Base-by-base conservation (phyloP, 2,797 vertebrate species). In the Sebastes iracundus region DNA sequence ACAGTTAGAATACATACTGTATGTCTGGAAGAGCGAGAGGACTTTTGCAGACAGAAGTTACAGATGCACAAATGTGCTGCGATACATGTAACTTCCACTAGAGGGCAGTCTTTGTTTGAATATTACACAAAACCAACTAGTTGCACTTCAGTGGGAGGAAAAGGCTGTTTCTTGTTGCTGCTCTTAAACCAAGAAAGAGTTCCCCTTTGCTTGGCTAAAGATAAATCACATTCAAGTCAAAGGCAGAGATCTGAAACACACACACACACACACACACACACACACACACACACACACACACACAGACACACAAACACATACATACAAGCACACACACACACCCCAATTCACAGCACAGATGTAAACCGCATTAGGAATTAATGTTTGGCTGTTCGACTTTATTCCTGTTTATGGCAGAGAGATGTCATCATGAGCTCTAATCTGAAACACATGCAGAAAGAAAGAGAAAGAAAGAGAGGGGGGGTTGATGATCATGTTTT, bases 31-130 rank as follows among this genome's bases (percentile, higher is more conserved):
- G 72, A 59, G 28, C 0, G 1, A 62, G 27, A 8, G 3, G 27
- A 59, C 22, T 11, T 42, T 1, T 27, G 20, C 13, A 74, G 20
- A 7, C 16, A 2, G 16, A 18, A 46, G 12, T 18, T 8, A 23
- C 6, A 65, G n/a, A 64, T 0, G 28, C 6, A 8, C 1, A 12
- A 32, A 35, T 1, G 1, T 1, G 20, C 3, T 85, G 81, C 75
- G 90, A 69, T 90, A 55, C 65, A 81, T 1, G 28, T 1, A 22
- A 6, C 0, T 1, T n/a, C 88, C 95, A 90, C 92, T 92, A 95
- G 95, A 88, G 90, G 93, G 76, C 92, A 92, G 80, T 33, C 52
- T 80, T 25, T 16, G 35, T 38, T 77, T 65, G 67, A 77, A 33
- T 25, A 80, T 67, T 22, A 33, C 53, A 60, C n/a, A 20, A 30